Percentiles rank a stretch among this genome's conserved stretches.
phyloP scores from a whole-genome alignment of 2,113 vertebrate genomes.

The Saimiri boliviensis region DNA sequence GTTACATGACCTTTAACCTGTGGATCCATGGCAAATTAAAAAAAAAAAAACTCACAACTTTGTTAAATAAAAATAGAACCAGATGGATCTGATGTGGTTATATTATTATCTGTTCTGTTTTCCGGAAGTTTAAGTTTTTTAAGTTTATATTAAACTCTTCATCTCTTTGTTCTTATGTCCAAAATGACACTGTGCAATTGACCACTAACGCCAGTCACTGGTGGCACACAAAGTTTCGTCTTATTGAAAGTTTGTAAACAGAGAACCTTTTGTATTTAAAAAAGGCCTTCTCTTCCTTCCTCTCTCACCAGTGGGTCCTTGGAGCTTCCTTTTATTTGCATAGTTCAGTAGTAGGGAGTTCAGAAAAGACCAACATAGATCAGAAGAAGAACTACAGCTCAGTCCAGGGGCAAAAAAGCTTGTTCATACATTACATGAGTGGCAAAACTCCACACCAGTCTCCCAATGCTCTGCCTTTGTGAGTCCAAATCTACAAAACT shows the following conservation, averaged over 20 bases:
- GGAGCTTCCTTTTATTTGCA: background rate
- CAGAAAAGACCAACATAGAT: background rate
- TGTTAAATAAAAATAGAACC: too few relatives aligned
- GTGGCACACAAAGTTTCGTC: background rate
- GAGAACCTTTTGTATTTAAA: background rate
- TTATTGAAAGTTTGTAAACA: background rate
- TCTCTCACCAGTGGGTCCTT: background rate
- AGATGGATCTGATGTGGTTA: too few relatives aligned
- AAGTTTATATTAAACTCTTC: background rate
- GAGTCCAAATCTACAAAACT: background rate
- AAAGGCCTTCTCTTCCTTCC: background rate
- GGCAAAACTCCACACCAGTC: background rate
- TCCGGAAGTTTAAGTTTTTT: background rate
- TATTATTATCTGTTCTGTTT: background rate
- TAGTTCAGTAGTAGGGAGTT: background rate
- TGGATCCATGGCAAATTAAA: too few relatives aligned
- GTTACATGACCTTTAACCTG: too few relatives aligned
- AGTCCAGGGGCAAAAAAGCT: background rate
- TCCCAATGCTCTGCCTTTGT: background rate
- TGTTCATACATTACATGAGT: background rate
- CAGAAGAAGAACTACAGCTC: background rate
- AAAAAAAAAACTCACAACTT: too few relatives aligned
- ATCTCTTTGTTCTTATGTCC: background rate
- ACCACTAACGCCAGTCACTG: background rate
- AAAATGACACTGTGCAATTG: background rate